Percentiles rank a stretch among this genome's conserved stretches.
Evolutionary conservation across 2,888 invertebrate species (phyloP).

Genomic region (Perdita meconis): DNA sequence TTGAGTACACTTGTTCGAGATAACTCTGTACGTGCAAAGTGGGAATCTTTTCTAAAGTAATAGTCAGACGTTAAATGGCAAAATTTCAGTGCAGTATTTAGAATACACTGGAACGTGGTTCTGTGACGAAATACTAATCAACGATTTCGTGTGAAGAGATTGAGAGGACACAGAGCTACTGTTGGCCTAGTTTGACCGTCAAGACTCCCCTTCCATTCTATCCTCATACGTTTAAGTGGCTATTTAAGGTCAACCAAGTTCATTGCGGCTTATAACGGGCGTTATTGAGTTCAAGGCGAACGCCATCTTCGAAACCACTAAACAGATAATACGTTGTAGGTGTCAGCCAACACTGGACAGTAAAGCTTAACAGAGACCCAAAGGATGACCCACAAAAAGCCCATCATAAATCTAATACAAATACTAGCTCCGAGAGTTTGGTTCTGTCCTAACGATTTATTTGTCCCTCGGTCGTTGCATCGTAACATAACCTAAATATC

Average conservation of each 20-base stretch:
- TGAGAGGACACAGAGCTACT: not conserved
- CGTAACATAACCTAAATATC: slow-evolving; percentile 8
- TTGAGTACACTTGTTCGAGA: slow-evolving; percentile 17
- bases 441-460: slow-evolving; percentile 38
- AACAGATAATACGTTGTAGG: slow-evolving; percentile 30
- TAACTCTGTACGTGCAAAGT: not conserved
- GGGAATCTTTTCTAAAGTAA: not conserved
- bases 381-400: not conserved
- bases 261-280: slow-evolving; percentile 69
- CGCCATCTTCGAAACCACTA: slow-evolving; percentile 27
- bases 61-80: not conserved
- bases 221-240: slow-evolving; percentile 54
- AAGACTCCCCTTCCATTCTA: slow-evolving; percentile 20
- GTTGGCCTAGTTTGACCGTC: slow-evolving; percentile 42
- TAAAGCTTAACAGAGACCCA: slow-evolving; percentile 12
- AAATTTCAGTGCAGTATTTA: not conserved
- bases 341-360: slow-evolving; percentile 6
- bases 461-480: slow-evolving; percentile 10
- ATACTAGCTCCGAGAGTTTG: slow-evolving; percentile 32
- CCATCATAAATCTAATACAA: slow-evolving; percentile 23
- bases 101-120: not conserved
- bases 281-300: slow-evolving; percentile 77
- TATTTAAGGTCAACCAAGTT: slow-evolving; percentile 64
- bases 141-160: not conserved
- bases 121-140: not conserved